Conservation (phyloP, 2,888 invertebrate genomes). For the Lapara coniferarum region DNA sequence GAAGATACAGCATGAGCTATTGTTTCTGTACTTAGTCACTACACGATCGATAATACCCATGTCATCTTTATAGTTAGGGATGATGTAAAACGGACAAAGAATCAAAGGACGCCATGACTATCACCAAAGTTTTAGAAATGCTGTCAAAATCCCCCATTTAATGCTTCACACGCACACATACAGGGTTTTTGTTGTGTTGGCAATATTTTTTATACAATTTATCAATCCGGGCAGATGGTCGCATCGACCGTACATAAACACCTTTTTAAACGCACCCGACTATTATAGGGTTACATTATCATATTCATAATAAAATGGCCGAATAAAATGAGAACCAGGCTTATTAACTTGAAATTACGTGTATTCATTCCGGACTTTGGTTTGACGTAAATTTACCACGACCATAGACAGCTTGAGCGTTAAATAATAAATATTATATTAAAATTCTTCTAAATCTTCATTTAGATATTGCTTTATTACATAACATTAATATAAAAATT, state of each 20-base stretch:
- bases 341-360: slow-evolving; percentile 26
- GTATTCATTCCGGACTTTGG: slow-evolving; percentile 9
- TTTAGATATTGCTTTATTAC: too few species aligned
- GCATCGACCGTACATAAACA: slow-evolving; percentile 67
- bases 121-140: slow-evolving; percentile 38
- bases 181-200: slow-evolving; percentile 51
- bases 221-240: slow-evolving; percentile 80
- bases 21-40: not conserved
- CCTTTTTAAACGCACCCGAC: slow-evolving; percentile 75
- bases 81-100: not conserved
- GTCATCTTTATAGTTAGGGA: not conserved
- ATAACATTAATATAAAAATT: too few species aligned
- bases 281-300: slow-evolving; percentile 78
- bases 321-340: slow-evolving; percentile 36
- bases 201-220: slow-evolving; percentile 77
- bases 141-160: slow-evolving; percentile 46
- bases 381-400: not conserved
- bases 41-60: too few species aligned
- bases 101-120: slow-evolving; percentile 35
- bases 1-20: too few species aligned
- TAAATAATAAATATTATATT: not conserved
- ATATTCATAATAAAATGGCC: slow-evolving; percentile 68
- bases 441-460: not conserved
- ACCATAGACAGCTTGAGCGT: not conserved
- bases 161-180: slow-evolving; percentile 50